phyloP scores from a whole-genome alignment of 2,113 vertebrate species.

The Dromiciops gliroides region DNA sequence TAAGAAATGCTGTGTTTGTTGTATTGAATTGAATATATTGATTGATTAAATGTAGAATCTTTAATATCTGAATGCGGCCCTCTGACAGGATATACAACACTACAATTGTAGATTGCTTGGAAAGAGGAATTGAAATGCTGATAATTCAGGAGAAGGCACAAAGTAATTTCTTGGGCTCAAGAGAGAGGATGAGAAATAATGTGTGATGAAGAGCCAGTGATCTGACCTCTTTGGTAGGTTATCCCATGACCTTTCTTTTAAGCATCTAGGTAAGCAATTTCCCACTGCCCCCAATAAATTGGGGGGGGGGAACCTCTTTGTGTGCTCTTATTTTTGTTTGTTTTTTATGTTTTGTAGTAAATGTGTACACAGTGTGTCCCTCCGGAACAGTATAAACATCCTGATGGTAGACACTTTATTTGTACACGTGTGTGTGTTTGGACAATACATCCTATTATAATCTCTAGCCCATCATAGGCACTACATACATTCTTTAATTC shows the following conservation, averaged over 20 bases:
- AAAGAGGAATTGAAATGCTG: neutral
- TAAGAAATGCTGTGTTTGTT: neutral
- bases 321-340: no score
- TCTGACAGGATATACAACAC: neutral
- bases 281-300: neutral
- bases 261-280: neutral
- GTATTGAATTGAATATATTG: neutral
- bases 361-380: neutral
- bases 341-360: neutral
- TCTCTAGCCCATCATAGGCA: neutral
- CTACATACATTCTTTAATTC: neutral
- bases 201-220: neutral
- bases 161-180: neutral
- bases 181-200: neutral
- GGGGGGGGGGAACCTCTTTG: no score
- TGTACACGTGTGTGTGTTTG: rapidly evolving
- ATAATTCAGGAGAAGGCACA: neutral
- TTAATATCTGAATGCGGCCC: neutral
- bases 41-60: neutral
- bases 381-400: neutral
- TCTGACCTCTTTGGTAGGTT: neutral
- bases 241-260: neutral
- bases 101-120: neutral
- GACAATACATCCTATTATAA: neutral
- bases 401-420: neutral